phyloP scores from a whole-genome alignment of 2,888 invertebrate species.

The Lepeophtheirus nordmannii region DNA sequence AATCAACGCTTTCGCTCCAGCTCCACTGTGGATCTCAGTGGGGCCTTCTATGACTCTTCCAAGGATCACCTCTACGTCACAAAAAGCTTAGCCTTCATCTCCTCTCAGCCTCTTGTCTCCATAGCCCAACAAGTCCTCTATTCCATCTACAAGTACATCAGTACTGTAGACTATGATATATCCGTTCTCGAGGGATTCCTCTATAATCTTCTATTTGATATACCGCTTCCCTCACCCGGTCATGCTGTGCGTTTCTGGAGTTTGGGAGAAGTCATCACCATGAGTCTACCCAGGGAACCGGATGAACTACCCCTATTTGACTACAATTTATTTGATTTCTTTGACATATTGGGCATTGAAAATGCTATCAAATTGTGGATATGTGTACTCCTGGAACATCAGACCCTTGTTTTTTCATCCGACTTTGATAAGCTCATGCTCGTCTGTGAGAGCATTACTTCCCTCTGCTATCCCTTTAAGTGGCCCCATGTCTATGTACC shows the following conservation, averaged over 20 bases:
- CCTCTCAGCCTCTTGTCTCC: slow-evolving; percentile 75
- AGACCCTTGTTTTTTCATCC: slow-evolving; percentile 79
- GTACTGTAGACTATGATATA: slow-evolving; percentile 11
- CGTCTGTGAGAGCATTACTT: slow-evolving; percentile 80
- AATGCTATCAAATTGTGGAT: slow-evolving; percentile 82
- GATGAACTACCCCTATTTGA: slow-evolving; percentile 86
- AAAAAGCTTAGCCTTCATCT: slow-evolving; percentile 82
- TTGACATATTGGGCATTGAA: slow-evolving; percentile 74
- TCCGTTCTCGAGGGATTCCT: slow-evolving; percentile 27
- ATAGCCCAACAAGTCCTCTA: slow-evolving; percentile 46
- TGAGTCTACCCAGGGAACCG: slow-evolving; percentile 35
- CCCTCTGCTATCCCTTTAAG: slow-evolving; percentile 77
- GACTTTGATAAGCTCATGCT: slow-evolving; percentile 90
- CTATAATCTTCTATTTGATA: slow-evolving; percentile 85
- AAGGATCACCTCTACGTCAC: slow-evolving; percentile 89
- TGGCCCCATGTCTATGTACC: slow-evolving; percentile 99
- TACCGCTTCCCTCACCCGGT: slow-evolving; percentile 73
- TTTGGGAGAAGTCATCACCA: slow-evolving; percentile 29
- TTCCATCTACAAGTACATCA: slow-evolving; percentile 15
- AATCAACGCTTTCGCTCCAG: slow-evolving; percentile 43
- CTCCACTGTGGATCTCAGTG: slow-evolving; percentile 24
- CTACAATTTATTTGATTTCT: slow-evolving; percentile 73
- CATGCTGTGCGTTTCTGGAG: slow-evolving; percentile 58
- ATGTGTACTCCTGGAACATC: slow-evolving; percentile 87
- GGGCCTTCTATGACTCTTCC: slow-evolving; percentile 49